Evolutionary conservation across 1,140 invertebrate species (phyloP), one percentile per base, ranked within the genome.

Genomic region (Bemisia tabaci): DNA sequence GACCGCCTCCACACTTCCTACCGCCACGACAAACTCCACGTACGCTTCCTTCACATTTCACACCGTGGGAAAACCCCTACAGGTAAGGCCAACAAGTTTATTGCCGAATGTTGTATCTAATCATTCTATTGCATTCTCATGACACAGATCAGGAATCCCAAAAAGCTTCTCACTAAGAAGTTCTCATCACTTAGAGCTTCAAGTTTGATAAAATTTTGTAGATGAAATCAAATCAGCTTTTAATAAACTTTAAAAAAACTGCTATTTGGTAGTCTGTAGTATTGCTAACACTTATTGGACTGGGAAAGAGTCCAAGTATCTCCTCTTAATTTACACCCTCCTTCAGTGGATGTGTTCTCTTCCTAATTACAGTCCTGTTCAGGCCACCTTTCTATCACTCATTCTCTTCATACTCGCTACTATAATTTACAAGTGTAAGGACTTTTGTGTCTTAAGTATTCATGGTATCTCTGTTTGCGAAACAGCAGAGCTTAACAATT

Each of bases 31-130:
- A 71, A 24, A 59, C 71, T 24, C 68, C 63, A 27, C 67, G 71
- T 48, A 62, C 68, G 23, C 59, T 71, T 26, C 69, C 70, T 2
- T 69, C 71, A 17, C 71, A 70, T 24, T 68, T 66, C 39, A 65
- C 70, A 12, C 70, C 70, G 5, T 74, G 73, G 73, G 73, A 72
- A 27, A 68, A 72, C 60, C 70, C 71, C 11, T 69, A 67, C 33
- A 69, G 68, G 68, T 69, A 21, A 0, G 48, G 26, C 17, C n/a
- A 63, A 23, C 21, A 63, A 21, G 24, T 26, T 0, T 22, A 21
- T 39, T n/a, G n/a, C n/a, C n/a, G n/a, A n/a, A 24, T 62, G 17
- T 66, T 62, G 5, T 12, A 63, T 63, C 9, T 63, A 26, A 27
- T 17, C 22, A 12, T 62, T 11, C 23, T 12, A 17, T 12, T 62